A percentile compares a stretch with the other conserved stretches of the same genome.
Conservation (phyloP, 1,140 invertebrate genomes). For the Schlechtendalia chinensis region DNA sequence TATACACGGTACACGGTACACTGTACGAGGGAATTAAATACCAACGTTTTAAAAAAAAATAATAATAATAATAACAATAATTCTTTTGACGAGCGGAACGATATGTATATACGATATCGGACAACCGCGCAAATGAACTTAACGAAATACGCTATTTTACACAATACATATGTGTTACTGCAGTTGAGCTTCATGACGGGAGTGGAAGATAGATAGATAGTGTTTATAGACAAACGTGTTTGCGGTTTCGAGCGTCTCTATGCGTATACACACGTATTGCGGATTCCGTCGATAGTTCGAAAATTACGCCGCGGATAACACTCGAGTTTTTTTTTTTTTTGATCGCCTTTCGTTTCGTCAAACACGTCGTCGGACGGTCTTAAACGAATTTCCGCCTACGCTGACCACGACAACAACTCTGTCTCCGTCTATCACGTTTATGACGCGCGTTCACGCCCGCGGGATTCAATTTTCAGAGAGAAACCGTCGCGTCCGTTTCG, state of each 20-base stretch:
- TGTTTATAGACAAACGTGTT: not conserved
- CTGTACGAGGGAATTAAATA: too few relatives aligned
- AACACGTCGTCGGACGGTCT: not conserved
- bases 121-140: too few relatives aligned
- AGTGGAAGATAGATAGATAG: not conserved
- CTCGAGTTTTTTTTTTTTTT: slow-evolving; percentile 8
- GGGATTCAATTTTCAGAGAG: slow-evolving; percentile 22
- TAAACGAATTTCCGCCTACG: slow-evolving; percentile 15
- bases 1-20: too few relatives aligned
- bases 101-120: too few relatives aligned
- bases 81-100: too few relatives aligned
- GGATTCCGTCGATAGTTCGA: not conserved
- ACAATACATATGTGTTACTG: too few relatives aligned
- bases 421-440: too few relatives aligned
- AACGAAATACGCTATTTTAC: too few relatives aligned
- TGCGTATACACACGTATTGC: too few relatives aligned
- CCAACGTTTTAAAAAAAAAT: too few relatives aligned
- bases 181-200: not conserved
- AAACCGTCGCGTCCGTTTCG: not conserved
- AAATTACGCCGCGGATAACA: slow-evolving; percentile 2
- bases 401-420: not conserved
- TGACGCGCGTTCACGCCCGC: not conserved
- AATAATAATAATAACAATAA: too few relatives aligned
- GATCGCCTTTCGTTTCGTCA: slow-evolving; percentile 19
- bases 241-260: not conserved